Evolutionary conservation across 2,113 vertebrate species (phyloP).

Genomic region (Mixornis gularis): DNA sequence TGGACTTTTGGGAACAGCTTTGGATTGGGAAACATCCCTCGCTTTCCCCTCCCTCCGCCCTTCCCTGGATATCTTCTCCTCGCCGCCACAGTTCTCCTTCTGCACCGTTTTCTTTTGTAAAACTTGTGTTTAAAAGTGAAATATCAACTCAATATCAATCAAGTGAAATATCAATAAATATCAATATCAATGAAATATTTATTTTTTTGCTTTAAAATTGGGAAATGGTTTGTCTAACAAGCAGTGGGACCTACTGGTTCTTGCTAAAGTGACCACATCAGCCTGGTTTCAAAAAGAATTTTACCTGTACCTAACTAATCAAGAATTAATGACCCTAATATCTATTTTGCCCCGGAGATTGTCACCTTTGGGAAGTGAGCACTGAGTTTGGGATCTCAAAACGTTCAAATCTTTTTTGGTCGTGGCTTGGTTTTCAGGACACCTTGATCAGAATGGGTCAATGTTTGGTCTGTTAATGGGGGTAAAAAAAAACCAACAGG

Average conservation of each 20-base stretch:
- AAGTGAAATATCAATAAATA: neutral
- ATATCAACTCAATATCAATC: neutral
- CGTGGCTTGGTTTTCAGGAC: neutral
- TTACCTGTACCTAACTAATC: neutral
- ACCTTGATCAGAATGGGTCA: neutral
- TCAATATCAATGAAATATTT: neutral
- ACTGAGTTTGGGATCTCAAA: neutral
- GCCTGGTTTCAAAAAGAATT: neutral
- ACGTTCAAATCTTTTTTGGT: accelerated
- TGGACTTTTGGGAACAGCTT: neutral
- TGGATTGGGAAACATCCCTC: neutral
- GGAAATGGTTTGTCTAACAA: neutral
- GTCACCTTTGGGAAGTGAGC: neutral
- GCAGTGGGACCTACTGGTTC: neutral
- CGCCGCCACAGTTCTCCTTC: neutral
- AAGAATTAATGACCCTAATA: neutral
- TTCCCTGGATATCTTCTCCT: neutral
- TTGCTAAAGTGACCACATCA: accelerated
- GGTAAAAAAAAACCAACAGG: neutral
- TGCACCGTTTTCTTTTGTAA: neutral
- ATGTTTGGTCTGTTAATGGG: neutral
- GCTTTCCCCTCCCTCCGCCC: neutral
- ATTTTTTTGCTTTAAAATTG: neutral
- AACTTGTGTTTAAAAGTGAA: neutral
- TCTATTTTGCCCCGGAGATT: neutral